Base-by-base conservation (phyloP, 1,140 invertebrate species). In the Tetramorium simillimum region DNA sequence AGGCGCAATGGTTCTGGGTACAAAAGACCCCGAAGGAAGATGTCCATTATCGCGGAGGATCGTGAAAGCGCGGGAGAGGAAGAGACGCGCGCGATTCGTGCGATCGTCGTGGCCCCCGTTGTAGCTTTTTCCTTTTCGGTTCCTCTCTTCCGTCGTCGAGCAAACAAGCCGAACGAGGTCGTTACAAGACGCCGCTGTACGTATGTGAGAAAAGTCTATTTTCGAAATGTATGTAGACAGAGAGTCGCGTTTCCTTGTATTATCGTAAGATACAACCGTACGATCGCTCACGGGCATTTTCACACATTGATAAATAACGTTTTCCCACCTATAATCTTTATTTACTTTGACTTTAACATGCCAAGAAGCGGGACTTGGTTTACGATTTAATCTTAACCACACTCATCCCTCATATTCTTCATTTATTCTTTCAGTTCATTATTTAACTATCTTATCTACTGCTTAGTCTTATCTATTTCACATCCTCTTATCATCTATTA, bases 11-110 rank as follows among this genome's bases (percentile, higher is more conserved):
- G 21, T 37, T 49, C 37, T 37, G 46, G 46, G 76, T n/a, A 81
- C 78, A 81, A 81, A 81, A n/a, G 78, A 70, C 78, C 78, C 5
- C 63, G 51, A 24, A 28, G 51, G 51, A 81, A 70, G 78, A 58
- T 69, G 65, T 70, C 65, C 65, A 81, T 81, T 81, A 81, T 81
- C 78, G 43, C 78, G 43, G 43, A 56, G 63, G 49, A 65, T 65
- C 58, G 73, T 43, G 78, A 46, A 56, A 70, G 33, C 63, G 51
- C 63, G 51, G 63, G 63, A 56, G 58, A 70, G 49, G 10, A 4
- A 33, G 21, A 33, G 40, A 70, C 49, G 62, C n/a, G n/a, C n/a
- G n/a, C 43, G 43, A 12, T 28, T 43, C 75, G 21, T 37, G 14
- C 43, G 37, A 81, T 69, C 6, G 33, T 24, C 10, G 28, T 33